A percentile compares a stretch with the other conserved stretches of the same genome.
phyloP scores from a whole-genome alignment of 2,113 vertebrate genomes.

The Alosa alosa region DNA sequence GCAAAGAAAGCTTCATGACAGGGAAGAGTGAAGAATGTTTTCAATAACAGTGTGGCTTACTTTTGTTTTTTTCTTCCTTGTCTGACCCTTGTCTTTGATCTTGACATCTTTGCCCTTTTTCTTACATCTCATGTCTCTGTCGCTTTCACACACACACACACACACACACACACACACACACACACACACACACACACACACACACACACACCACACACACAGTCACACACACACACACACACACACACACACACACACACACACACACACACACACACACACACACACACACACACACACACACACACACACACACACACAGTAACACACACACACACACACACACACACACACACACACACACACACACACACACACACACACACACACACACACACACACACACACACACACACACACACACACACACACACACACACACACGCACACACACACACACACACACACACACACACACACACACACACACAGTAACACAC shows the following conservation, averaged over 20 bases:
- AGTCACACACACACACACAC: neutral
- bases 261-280: neutral
- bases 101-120: neutral
- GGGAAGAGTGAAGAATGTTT: slow-evolving; percentile 15
- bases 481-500: too few relatives aligned
- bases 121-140: neutral
- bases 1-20: neutral
- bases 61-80: neutral
- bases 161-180: neutral
- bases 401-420: neutral
- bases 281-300: too few relatives aligned
- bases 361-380: too few relatives aligned
- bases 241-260: neutral
- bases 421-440: neutral
- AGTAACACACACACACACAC: too few relatives aligned
- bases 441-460: neutral
- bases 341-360: too few relatives aligned
- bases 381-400: neutral
- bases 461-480: too few relatives aligned
- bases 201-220: too few relatives aligned
- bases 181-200: neutral
- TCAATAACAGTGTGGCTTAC: neutral
- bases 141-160: neutral
- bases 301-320: too few relatives aligned
- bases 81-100: neutral